Evolutionary conservation across 2,888 invertebrate species (phyloP).

Genomic region (Latheticus oryzae): DNA sequence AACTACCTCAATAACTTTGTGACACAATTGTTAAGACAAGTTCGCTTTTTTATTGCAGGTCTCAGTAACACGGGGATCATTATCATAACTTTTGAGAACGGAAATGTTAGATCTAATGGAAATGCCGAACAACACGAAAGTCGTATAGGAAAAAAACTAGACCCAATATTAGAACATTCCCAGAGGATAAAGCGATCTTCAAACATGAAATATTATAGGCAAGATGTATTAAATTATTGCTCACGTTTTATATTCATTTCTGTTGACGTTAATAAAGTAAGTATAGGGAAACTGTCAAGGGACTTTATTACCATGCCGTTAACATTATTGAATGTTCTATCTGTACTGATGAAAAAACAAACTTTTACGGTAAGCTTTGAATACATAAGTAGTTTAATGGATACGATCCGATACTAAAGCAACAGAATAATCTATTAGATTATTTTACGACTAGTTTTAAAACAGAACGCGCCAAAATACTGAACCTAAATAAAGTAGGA

Average conservation of each 20-base stretch:
- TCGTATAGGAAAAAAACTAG: slow-evolving; percentile 22
- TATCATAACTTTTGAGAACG: slow-evolving; percentile 18
- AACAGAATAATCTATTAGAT: no score
- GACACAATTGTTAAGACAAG: slow-evolving; percentile 28
- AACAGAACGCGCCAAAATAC: no score
- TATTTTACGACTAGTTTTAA: no score
- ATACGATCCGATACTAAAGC: no score
- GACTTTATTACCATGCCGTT: slow-evolving; percentile 21
- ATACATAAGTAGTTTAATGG: no score
- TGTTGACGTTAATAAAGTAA: slow-evolving; percentile 40
- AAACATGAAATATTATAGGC: slow-evolving; percentile 34
- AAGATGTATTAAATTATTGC: slow-evolving; percentile 40
- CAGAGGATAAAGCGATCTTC: slow-evolving; percentile 27
- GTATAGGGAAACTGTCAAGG: slow-evolving; percentile 10
- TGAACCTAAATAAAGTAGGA: no score
- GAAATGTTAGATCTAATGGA: slow-evolving; percentile 20
- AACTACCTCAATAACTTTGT: slow-evolving; percentile 27
- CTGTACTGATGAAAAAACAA: slow-evolving; percentile 35
- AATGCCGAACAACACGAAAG: slow-evolving; percentile 23
- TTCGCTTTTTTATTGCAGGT: neutral
- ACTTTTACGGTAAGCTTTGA: no score
- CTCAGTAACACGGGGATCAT: slow-evolving; percentile 5
- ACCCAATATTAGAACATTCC: slow-evolving; percentile 24
- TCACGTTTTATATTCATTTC: slow-evolving; percentile 40
- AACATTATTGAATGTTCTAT: slow-evolving; percentile 2